Base-by-base conservation (phyloP, 2,797 vertebrate genomes). In the Dallia pectoralis region DNA sequence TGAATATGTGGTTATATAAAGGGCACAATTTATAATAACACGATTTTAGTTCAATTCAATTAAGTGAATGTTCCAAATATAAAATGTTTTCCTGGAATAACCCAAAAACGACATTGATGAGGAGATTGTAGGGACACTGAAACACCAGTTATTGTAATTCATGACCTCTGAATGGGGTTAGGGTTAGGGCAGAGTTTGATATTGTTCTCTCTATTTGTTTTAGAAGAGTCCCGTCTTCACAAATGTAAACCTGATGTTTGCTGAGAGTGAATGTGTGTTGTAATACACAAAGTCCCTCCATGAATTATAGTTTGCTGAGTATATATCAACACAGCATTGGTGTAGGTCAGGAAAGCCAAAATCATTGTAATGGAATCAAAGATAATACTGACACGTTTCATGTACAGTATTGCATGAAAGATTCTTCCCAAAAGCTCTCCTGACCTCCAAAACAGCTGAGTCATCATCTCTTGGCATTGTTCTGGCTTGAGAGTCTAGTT, bases 251-350 rank as follows among this genome's bases (percentile, higher is more conserved):
- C 27, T 32, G 14, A 40, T 51, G n/a, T 25, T 33, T 29, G 16
- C 62, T 64, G 62, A 64, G 62, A 64, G 29, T 15, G 32, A 63
- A 63, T 63, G 1, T 63, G 16, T 30, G 61, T 63, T 63, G 16
- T 16, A 64, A 64, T 30, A 16, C n/a, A 64, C 30, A 63, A 64
- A 64, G 16, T 32, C 30, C 62, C 16, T 18, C 30, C 0, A 2
- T 64, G 62, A 30, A 64, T 30, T 16, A 64, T 30, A 33, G 62
- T 15, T 16, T 64, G 27, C 62, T 29, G 14, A 4, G 9, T 56
- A 19, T 16, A 27, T 4, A 30, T 29, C 61, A 63, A 63, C 2
- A 29, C 5, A 16, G 16, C 25, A 63, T 18, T 30, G 16, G 16
- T 6, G 61, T 15, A 63, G 62, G 62, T 64, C 62, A 33, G 14